Evolutionary conservation across 2,888 invertebrate genomes (phyloP).

Genomic region (Polydrusus tereticollis): DNA sequence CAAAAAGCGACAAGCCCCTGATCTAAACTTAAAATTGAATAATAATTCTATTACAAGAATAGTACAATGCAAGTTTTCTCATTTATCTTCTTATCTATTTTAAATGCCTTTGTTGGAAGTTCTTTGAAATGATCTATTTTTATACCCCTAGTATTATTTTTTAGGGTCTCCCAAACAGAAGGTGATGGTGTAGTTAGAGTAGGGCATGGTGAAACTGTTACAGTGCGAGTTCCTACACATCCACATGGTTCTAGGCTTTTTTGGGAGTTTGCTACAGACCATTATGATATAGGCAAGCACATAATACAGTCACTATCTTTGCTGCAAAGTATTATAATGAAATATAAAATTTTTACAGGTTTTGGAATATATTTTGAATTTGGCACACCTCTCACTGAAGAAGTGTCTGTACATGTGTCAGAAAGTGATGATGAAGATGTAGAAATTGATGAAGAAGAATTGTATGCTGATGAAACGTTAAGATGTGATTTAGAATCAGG

Average conservation of each 20-base stretch:
- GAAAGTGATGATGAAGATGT: conserved; percentile 94
- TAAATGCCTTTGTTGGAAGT: neutral
- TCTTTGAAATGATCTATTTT: neutral
- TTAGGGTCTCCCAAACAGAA: conserved; percentile 58
- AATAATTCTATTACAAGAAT: too few species aligned
- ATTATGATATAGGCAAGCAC: conserved; percentile 87
- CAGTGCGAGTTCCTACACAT: conserved; percentile 97
- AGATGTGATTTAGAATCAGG: conserved; percentile 75
- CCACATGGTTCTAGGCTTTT: conserved; percentile 92
- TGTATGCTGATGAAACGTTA: conserved; percentile 68
- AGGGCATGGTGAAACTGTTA: conserved; percentile 96
- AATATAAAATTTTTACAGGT: conserved; percentile 68
- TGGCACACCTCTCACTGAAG: conserved; percentile 87
- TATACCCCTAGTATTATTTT: neutral
- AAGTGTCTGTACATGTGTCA: conserved; percentile 93
- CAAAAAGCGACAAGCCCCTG: too few species aligned
- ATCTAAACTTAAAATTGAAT: too few species aligned
- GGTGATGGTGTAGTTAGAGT: conserved; percentile 93
- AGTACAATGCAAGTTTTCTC: too few species aligned
- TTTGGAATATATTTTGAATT: conserved; percentile 99
- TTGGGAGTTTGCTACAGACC: conserved; percentile 99
- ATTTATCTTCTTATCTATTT: too few species aligned
- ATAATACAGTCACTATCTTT: too few species aligned
- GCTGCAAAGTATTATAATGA: too few species aligned
- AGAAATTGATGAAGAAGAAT: conserved; percentile 70